These are phyloP conservation scores for Microtus ochrogaster DNA, from an alignment of 2,113 vertebrate genomes.

Conservation along the genomic window DNA sequence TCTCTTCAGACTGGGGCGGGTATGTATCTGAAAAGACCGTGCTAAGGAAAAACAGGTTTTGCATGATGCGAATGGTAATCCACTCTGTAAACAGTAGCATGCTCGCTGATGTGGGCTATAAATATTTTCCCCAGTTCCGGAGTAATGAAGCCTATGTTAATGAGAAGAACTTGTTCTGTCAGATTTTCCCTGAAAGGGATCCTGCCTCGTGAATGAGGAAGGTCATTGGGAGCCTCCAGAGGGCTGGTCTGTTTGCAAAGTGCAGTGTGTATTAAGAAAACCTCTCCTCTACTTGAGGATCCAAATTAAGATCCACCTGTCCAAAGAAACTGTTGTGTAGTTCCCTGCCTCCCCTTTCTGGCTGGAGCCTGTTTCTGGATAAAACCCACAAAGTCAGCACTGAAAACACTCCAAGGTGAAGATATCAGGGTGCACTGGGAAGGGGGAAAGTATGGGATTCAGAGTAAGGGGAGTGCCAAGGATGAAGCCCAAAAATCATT, in stretches of 20 bases:
- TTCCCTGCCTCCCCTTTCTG: constrained; percentile 7
- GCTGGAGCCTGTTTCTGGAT: not conserved
- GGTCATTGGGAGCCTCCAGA: not conserved
- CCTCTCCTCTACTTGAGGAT: not conserved
- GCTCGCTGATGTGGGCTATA: not conserved
- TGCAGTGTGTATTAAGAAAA: not conserved
- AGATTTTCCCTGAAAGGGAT: not conserved
- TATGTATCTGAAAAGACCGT: not conserved
- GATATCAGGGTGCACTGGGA: not conserved
- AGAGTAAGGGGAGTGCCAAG: not conserved
- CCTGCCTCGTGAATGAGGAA: not conserved
- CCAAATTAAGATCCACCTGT: not conserved
- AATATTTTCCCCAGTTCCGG: not conserved
- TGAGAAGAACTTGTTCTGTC: constrained; percentile 37
- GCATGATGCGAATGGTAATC: not conserved
- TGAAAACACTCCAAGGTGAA: not conserved
- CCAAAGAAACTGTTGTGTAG: not conserved
- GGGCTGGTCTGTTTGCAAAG: not conserved
- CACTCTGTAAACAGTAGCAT: not conserved
- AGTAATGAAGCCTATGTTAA: not conserved
- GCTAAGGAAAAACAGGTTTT: not conserved
- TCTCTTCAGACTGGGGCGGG: not conserved
- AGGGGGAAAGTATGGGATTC: not conserved
- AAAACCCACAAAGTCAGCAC: not conserved
- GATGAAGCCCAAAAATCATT: not conserved